Base-by-base conservation (phyloP, 2,888 invertebrate genomes). In the Dryococelus australis region DNA sequence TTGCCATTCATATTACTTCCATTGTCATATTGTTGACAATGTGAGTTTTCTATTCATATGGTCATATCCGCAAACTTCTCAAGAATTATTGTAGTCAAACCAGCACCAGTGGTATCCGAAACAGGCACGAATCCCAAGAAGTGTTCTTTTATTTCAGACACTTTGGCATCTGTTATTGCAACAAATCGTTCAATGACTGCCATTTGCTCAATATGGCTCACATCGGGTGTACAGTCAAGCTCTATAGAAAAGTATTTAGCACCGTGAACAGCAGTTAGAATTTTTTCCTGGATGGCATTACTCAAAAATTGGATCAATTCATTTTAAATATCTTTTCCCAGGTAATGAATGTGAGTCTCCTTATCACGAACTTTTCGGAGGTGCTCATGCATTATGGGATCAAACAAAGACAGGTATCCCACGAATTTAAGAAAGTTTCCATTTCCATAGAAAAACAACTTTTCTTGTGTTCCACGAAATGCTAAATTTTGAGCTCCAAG, bases 401-500 rank as follows among this genome's bases (percentile, higher is more conserved):
- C n/a, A n/a, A n/a, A n/a, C n/a, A n/a, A n/a, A n/a, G n/a, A n/a
- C n/a, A n/a, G n/a, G n/a, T n/a, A n/a, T n/a, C n/a, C n/a, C n/a
- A n/a, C n/a, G 16, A 65, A 16, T 65, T 65, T 16, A 24, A 65
- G 65, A 65, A 20, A 65, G 65, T 65, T 65, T 65, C 65, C 65
- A 65, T 65, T 65, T 12, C 65, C 65, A 65, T 65, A 16, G 20
- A 16, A 65, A 65, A 65, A 65, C 65, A 65, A 20, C 65, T 65
- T 65, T 65, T 65, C 65, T 65, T 65, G 65, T 65, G 65, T 65
- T 20, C 65, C 65, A 20, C 65, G 65, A 65, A 65, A 65, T 65
- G 65, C 65, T 65, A 65, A 65, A 16, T 65, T 65, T 24, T 65
- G 10, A 12, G 65, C 65, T 65, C 65, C 65, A 65, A 65, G 65